Evolutionary conservation across 2,797 vertebrate genomes (phyloP).

Genomic region (Anableps anableps): DNA sequence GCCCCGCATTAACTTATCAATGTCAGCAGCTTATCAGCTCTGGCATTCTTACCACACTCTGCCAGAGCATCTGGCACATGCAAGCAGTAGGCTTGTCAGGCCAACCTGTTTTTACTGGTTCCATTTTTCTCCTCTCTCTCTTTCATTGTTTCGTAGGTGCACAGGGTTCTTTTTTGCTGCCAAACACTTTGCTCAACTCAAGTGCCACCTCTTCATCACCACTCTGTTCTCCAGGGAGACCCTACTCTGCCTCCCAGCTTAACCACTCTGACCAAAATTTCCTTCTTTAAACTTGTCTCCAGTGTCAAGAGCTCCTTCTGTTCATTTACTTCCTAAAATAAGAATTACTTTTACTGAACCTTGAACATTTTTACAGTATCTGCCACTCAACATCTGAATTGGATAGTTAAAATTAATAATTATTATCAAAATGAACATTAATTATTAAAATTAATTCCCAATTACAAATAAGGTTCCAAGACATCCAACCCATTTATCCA

Average conservation of each 20-base stretch:
- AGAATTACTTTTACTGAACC: not conserved
- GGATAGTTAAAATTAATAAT: not conserved
- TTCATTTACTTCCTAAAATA: not conserved
- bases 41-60: constrained; percentile 2
- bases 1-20: constrained; percentile 11
- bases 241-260: not conserved
- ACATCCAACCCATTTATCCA: not conserved
- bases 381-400: not conserved
- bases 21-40: constrained; percentile 7
- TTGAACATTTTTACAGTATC: not conserved
- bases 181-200: constrained; percentile 1
- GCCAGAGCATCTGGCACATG: constrained; percentile 4
- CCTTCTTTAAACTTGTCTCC: not conserved
- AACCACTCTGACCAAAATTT: not conserved
- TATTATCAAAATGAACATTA: too few relatives aligned
- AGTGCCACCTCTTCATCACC: not conserved
- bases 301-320: not conserved
- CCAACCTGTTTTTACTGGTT: not conserved
- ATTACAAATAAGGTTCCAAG: not conserved
- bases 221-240: not conserved
- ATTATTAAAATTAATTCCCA: not conserved
- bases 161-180: not conserved
- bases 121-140: not conserved
- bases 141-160: not conserved
- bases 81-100: not conserved